These are phyloP conservation scores for Crypturellus undulatus DNA, from an alignment of 2,113 vertebrate species.

Conservation along the genomic window DNA sequence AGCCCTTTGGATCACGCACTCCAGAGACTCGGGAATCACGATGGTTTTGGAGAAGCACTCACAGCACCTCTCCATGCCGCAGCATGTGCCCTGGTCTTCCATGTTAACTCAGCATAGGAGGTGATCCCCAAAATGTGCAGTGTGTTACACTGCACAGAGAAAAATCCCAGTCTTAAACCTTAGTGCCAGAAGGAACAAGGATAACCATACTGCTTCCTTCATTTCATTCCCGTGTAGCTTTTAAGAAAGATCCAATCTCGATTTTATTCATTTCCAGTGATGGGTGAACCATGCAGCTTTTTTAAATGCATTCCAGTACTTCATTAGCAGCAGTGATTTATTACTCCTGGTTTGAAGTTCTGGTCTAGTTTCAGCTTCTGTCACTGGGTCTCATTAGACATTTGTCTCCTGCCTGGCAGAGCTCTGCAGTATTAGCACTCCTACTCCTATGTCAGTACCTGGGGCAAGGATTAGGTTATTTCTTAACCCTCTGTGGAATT, in stretches of 20 bases:
- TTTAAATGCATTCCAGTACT: not conserved
- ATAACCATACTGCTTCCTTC: not conserved
- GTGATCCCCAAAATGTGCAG: no score
- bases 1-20: accelerated
- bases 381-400: not conserved
- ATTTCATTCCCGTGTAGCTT: not conserved
- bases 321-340: not conserved
- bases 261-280: not conserved
- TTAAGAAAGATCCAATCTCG: not conserved
- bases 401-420: not conserved
- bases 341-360: not conserved
- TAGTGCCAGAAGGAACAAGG: accelerated
- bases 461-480: not conserved
- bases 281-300: not conserved
- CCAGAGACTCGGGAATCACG: not conserved
- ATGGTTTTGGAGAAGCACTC: accelerated
- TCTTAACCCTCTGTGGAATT: not conserved
- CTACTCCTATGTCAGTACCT: accelerated
- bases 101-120: no score
- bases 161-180: not conserved
- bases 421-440: not conserved
- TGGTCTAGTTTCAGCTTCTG: not conserved
- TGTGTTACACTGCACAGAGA: accelerated
- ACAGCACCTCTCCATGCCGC: not conserved
- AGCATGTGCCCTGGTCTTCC: not conserved